phyloP scores from a whole-genome alignment of 2,113 vertebrate species.

The Agapornis roseicollis region DNA sequence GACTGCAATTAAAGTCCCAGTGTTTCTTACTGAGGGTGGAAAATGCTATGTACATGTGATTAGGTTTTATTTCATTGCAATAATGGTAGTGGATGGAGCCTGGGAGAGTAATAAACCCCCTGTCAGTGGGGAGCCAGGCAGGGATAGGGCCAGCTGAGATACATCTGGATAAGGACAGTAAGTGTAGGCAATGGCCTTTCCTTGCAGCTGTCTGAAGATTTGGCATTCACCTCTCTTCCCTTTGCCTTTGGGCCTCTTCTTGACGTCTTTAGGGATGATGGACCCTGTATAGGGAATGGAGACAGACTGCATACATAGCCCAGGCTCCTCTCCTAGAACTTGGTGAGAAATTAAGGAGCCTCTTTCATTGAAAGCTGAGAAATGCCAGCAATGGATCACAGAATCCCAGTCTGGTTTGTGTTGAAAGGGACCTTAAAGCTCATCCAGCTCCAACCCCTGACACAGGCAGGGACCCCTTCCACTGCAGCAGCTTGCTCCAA shows the following conservation, averaged over 20 bases:
- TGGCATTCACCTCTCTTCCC: background rate
- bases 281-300: fast-evolving
- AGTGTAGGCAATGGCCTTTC: background rate
- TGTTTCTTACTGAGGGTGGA: background rate
- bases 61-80: background rate
- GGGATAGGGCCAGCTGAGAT: background rate
- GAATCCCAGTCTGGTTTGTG: background rate
- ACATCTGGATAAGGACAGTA: background rate
- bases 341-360: fast-evolving
- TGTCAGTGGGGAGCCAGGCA: background rate
- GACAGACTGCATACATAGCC: background rate
- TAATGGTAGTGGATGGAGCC: background rate
- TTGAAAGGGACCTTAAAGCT: background rate
- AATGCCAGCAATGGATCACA: background rate
- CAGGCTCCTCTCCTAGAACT: background rate
- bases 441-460: fast-evolving
- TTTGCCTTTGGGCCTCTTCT: background rate
- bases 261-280: background rate
- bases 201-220: background rate
- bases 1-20: background rate
- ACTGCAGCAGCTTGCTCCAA: background rate
- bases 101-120: background rate
- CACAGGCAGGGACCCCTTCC: background rate
- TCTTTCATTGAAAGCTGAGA: background rate
- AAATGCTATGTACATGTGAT: slow-evolving; percentile 37